phyloP scores from a whole-genome alignment of 2,113 vertebrate genomes.

The Pardalotus punctatus region DNA sequence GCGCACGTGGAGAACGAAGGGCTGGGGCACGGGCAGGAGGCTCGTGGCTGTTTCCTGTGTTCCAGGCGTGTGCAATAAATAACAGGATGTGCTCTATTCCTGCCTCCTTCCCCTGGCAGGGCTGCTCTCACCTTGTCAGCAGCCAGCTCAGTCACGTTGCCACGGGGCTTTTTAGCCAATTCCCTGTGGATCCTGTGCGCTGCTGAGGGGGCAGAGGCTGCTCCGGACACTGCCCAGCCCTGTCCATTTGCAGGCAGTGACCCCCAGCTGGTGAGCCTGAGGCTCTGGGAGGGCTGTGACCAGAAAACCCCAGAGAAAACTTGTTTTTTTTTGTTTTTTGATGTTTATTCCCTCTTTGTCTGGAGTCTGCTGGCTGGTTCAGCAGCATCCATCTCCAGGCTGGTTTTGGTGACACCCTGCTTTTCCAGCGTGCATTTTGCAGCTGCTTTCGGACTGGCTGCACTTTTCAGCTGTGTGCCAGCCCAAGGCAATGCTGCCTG shows the following conservation, averaged over 20 bases:
- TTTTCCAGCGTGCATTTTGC: background rate
- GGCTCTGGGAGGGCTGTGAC: background rate
- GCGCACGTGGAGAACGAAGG: background rate
- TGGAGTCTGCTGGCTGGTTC: background rate
- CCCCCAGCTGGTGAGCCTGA: background rate
- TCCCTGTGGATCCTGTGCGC: background rate
- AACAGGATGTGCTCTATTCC: slow-evolving; percentile 24
- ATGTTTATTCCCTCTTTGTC: background rate
- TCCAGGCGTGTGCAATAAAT: slow-evolving; percentile 1
- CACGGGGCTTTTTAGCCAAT: background rate
- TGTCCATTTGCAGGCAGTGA: background rate
- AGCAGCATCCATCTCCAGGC: background rate
- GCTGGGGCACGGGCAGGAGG: background rate
- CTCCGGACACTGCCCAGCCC: background rate
- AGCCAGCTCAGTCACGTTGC: background rate
- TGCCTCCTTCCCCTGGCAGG: background rate
- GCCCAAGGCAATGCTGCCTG: background rate
- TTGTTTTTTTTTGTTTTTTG: background rate
- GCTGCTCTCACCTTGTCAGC: background rate
- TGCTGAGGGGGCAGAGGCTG: background rate
- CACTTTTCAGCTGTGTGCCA: background rate
- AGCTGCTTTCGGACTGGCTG: background rate
- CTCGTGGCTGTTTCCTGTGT: background rate
- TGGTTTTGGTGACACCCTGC: background rate
- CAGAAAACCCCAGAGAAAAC: background rate